Evolutionary conservation across 92 coral and sea anemone species (phyloP).

Genomic region (Palythoa heliodiscus): DNA sequence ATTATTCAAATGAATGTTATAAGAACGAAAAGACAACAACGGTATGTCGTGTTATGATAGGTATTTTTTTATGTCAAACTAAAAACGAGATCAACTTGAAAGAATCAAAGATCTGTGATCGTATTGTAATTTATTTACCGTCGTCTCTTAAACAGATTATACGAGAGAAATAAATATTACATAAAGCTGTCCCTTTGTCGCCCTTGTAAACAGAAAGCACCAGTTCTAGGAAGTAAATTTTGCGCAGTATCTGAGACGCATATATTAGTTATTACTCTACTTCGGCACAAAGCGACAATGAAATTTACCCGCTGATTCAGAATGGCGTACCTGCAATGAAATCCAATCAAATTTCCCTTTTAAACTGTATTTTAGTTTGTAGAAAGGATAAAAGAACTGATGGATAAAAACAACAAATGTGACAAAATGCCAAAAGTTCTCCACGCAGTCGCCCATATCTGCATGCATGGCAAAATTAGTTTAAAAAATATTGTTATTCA

Average conservation of each 20-base stretch:
- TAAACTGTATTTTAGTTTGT: neutral
- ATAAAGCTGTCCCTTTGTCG: neutral
- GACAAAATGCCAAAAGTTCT: neutral
- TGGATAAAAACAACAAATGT: neutral
- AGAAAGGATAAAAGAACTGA: neutral
- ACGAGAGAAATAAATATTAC: neutral
- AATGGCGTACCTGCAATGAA: neutral
- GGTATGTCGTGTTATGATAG: neutral
- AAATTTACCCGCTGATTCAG: neutral
- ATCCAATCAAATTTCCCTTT: neutral
- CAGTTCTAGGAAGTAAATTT: neutral
- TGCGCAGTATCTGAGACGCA: neutral
- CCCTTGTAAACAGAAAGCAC: neutral
- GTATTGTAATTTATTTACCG: neutral
- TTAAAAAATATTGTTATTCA: neutral
- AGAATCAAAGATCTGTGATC: neutral
- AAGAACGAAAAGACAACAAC: conserved; percentile 8
- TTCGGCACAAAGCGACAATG: neutral
- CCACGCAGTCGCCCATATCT: neutral
- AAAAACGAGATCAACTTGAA: neutral
- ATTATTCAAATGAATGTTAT: neutral
- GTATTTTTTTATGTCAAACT: conserved; percentile 17
- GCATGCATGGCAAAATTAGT: neutral
- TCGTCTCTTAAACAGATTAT: neutral
- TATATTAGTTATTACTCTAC: neutral